phyloP scores from a whole-genome alignment of 2,113 vertebrate genomes.

The Toxotes jaculatrix region DNA sequence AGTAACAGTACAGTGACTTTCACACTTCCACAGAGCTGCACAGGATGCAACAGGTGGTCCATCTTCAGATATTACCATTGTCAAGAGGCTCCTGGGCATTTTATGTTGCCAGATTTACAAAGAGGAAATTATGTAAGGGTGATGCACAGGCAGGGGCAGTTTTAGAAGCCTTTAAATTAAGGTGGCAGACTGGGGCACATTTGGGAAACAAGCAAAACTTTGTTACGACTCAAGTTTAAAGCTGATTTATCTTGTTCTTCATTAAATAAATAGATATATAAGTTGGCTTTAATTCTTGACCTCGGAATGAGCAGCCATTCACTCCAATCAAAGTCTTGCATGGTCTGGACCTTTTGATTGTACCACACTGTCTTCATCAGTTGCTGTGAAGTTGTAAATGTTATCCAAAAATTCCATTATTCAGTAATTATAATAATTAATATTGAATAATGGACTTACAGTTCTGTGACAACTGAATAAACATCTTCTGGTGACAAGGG shows the following conservation, averaged over 20 bases:
- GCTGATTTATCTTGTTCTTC: neutral
- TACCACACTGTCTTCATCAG: no score
- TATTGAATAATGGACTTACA: neutral
- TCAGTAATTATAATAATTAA: neutral
- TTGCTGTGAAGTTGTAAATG: no score
- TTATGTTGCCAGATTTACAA: constrained; percentile 10
- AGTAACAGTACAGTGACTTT: constrained; percentile 69
- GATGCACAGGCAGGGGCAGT: neutral
- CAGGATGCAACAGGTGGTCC: constrained; percentile 78
- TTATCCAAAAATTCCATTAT: neutral
- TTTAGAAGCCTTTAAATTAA: neutral
- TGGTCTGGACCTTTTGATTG: neutral
- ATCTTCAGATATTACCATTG: constrained; percentile 29
- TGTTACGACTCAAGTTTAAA: no score
- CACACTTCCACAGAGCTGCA: constrained; percentile 79
- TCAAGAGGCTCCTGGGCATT: constrained; percentile 1
- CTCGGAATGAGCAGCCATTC: no score
- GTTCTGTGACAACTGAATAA: neutral
- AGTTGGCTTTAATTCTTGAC: no score
- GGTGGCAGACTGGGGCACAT: neutral
- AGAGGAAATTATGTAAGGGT: constrained; percentile 24
- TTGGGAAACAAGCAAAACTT: neutral
- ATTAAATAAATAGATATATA: neutral
- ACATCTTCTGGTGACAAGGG: neutral
- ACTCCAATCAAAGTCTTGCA: neutral